Evolutionary conservation across 2,888 invertebrate species (phyloP).

Genomic region (Cordilura impudica): DNA sequence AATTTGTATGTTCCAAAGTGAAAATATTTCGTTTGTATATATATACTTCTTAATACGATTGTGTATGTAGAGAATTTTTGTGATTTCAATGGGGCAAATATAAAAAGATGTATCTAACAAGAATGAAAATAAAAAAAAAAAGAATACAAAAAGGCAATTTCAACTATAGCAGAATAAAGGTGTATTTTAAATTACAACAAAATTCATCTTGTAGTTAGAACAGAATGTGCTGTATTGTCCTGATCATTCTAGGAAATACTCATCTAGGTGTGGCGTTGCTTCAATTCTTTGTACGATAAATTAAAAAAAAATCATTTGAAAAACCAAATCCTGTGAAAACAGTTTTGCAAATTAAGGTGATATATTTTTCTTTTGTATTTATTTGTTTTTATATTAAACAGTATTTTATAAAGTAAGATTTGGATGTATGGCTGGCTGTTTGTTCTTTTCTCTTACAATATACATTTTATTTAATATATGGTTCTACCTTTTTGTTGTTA

Average conservation of each 20-base stretch:
- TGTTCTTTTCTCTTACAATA: background rate
- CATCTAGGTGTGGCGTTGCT: too few species aligned
- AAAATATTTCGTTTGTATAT: background rate
- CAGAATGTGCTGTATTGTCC: too few species aligned
- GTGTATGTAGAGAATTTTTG: slow-evolving; percentile 1
- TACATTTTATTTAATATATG: slow-evolving; percentile 18
- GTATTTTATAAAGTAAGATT: background rate
- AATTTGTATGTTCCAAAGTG: too few species aligned
- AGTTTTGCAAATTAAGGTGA: too few species aligned
- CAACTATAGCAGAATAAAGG: background rate
- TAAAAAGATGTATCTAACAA: background rate
- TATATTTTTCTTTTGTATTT: too few species aligned
- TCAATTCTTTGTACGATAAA: too few species aligned
- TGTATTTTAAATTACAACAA: background rate
- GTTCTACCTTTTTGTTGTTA: slow-evolving; percentile 55
- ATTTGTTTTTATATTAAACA: background rate
- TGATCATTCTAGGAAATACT: too few species aligned
- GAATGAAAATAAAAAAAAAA: background rate
- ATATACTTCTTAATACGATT: background rate
- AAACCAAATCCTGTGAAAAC: too few species aligned
- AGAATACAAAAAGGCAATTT: background rate
- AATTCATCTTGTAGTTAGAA: background rate
- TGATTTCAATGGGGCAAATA: background rate
- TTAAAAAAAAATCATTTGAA: too few species aligned
- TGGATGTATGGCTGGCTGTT: background rate